Conservation (phyloP, 2,113 vertebrate genomes). For the Psettodes erumei region DNA sequence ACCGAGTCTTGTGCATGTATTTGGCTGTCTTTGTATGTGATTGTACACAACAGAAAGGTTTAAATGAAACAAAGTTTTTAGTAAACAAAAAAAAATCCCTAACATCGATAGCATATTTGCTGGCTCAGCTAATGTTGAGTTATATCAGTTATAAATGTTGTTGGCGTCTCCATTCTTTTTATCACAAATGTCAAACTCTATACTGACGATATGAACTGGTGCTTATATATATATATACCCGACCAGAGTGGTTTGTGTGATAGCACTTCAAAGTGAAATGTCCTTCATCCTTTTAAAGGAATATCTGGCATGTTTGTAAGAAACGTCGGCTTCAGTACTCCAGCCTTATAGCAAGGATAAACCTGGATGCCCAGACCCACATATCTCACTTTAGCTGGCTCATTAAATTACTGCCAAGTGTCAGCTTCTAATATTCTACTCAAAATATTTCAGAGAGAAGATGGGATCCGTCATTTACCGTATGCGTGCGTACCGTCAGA, state of each 20-base stretch:
- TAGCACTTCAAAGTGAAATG: no score
- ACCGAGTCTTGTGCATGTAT: background rate
- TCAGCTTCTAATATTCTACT: background rate
- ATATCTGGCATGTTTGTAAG: background rate
- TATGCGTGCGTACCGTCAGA: no score
- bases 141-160: constrained; percentile 61
- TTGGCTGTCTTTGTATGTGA: constrained; percentile 17
- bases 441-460: no score
- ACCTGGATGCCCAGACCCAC: background rate
- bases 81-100: constrained; percentile 78
- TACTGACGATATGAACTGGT: background rate
- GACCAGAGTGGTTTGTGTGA: no score
- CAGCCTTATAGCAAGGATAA: background rate
- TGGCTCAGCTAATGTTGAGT: constrained; percentile 75
- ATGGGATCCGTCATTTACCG: no score
- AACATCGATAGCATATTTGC: constrained; percentile 76
- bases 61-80: constrained; percentile 84
- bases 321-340: background rate
- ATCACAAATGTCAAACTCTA: constrained; percentile 19
- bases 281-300: background rate
- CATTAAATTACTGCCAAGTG: no score
- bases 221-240: no score
- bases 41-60: constrained; percentile 49
- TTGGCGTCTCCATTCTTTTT: constrained; percentile 41
- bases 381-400: background rate